Conservation (phyloP, 2,113 vertebrate species). For the Triplophysa siluroides region DNA sequence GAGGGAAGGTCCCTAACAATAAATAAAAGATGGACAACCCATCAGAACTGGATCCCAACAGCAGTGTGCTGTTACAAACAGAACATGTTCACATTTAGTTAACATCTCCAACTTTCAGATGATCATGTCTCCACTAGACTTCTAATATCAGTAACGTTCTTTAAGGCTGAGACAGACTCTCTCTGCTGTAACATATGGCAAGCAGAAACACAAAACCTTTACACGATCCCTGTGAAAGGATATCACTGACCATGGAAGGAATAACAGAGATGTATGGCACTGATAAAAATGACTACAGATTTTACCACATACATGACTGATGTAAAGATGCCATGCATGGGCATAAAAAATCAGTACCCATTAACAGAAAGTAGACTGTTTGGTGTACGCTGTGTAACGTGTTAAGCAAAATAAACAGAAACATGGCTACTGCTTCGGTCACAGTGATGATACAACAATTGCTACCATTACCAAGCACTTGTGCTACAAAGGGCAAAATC, state of each 20-base stretch:
- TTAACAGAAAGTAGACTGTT: background rate
- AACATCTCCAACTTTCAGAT: too few species aligned
- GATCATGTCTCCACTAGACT: background rate
- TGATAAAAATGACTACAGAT: background rate
- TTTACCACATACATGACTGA: background rate
- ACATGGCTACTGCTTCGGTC: constrained; percentile 7
- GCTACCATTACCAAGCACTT: background rate
- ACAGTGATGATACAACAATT: constrained; percentile 13
- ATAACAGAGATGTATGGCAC: background rate
- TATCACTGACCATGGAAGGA: background rate
- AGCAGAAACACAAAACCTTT: background rate
- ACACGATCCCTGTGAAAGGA: background rate
- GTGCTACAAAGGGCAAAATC: background rate
- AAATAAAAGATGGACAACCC: background rate
- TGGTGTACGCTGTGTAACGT: background rate
- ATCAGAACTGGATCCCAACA: background rate
- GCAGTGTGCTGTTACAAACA: background rate
- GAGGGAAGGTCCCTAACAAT: background rate
- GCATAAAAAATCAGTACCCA: background rate
- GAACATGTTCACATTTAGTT: background rate
- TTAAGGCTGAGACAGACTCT: background rate
- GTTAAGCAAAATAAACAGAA: background rate
- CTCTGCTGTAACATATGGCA: background rate
- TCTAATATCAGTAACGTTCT: constrained; percentile 2
- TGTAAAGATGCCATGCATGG: background rate